Conservation (phyloP, 2,113 vertebrate genomes). For the Gnathonemus echidnorhynchus region DNA sequence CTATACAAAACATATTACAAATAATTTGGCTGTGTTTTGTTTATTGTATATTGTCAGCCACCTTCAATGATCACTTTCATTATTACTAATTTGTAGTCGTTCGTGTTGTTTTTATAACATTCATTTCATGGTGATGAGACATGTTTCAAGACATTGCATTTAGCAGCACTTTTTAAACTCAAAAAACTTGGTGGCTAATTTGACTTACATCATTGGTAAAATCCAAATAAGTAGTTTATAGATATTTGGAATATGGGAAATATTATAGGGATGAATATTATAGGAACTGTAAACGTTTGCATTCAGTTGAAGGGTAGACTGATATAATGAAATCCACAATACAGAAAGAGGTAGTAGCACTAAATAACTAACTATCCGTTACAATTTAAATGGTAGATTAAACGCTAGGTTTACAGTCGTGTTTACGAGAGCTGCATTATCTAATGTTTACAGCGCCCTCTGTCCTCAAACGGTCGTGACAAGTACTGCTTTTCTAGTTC, state of each 20-base stretch:
- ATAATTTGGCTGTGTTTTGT: neutral
- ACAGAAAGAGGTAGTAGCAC: neutral
- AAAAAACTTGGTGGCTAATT: neutral
- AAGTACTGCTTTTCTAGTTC: conserved; percentile 28
- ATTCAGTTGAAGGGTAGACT: neutral
- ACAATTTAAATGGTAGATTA: neutral
- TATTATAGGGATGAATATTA: too few species aligned
- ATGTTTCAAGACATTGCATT: neutral
- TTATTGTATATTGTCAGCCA: neutral
- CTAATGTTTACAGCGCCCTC: conserved; percentile 43
- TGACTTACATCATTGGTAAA: neutral
- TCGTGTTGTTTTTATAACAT: neutral
- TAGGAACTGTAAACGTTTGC: neutral
- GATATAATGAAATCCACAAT: neutral
- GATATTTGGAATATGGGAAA: neutral
- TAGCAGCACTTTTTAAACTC: neutral
- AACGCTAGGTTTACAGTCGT: neutral
- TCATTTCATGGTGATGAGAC: neutral
- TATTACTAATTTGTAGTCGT: neutral
- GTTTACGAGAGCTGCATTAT: neutral
- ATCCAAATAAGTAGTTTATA: neutral
- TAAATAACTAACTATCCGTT: neutral
- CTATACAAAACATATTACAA: neutral
- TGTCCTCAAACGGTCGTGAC: conserved; percentile 39
- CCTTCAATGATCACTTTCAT: neutral